phyloP scores from a whole-genome alignment of 2,888 invertebrate species.

The Spisula solida region DNA sequence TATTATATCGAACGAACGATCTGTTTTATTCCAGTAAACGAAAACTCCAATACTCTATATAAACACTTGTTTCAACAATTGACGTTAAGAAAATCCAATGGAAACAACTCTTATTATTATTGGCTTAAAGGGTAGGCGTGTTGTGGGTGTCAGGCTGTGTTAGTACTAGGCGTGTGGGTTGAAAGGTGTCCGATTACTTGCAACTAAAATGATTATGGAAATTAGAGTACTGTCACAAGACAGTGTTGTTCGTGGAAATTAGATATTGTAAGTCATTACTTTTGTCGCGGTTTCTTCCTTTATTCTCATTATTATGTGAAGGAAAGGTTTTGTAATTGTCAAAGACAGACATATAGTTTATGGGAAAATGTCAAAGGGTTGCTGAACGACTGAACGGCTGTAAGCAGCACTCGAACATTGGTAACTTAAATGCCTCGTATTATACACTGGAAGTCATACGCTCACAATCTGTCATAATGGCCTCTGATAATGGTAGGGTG shows the following conservation, averaged over 20 bases:
- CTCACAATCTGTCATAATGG: no score
- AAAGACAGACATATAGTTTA: background rate
- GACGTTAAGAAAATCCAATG: no score
- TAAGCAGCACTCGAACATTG: no score
- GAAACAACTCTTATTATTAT: no score
- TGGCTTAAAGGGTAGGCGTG: no score
- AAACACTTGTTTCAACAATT: no score
- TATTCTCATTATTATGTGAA: background rate
- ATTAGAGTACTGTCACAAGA: background rate
- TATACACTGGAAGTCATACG: no score
- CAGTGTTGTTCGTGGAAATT: background rate
- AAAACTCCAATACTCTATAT: background rate
- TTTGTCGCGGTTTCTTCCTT: background rate
- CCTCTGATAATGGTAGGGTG: no score
- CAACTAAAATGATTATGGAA: background rate
- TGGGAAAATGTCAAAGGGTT: no score
- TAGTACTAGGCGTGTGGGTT: background rate
- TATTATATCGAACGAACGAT: background rate
- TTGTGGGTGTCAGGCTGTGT: background rate
- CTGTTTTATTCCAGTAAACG: background rate
- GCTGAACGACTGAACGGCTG: no score
- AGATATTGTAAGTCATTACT: background rate
- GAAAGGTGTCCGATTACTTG: background rate
- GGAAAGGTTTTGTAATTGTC: background rate
- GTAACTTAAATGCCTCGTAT: no score